Base-by-base conservation (phyloP, 2,888 invertebrate species). In the Pemphredon lugubris region DNA sequence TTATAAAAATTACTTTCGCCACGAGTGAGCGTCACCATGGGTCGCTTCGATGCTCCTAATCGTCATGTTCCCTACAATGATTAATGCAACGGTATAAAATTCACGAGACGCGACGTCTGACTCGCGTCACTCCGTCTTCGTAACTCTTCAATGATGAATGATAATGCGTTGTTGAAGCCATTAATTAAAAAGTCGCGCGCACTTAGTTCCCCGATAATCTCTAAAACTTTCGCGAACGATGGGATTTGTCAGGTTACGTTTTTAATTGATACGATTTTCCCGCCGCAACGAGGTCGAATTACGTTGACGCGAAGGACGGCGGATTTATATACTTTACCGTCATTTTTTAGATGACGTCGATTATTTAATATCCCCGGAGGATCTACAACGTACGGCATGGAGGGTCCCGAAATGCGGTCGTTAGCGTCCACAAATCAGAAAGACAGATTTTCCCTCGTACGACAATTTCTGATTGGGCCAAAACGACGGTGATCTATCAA, bases 351-450 rank as follows among this genome's bases (percentile, higher is more conserved):
- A 59, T 30, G 47, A 47, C 59, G 13, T 50, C 18, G 6, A 47
- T 21, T 44, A 20, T 61, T 64, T 54, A 70, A 65, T 69, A 75
- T 48, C 47, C 42, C 34, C 20, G 34, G 44, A 39, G 47, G 48
- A 59, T 51, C 32, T 44, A 64, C 42, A 48, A 23, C 45, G 34
- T 14, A 32, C 47, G 23, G 42, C 23, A 21, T 23, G 39, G 39
- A 11, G 21, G 20, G 6, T 13, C 9, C 26, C 11, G 23, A 37
- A 50, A 66, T 48, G 18, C 32, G 54, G 37, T 53, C 72, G 61
- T 73, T 67, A 72, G 70, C 69, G 61, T 69, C 61, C 73, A 66
- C 76, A 72, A 77, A 72, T 75, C 70, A 71, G 59, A 44, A n/a
- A 21, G 58, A 44, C 69, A 47, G 55, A 58, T 59, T 54, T 66